Conservation (phyloP, 2,797 vertebrate genomes). For the Enteromius radiatus region DNA sequence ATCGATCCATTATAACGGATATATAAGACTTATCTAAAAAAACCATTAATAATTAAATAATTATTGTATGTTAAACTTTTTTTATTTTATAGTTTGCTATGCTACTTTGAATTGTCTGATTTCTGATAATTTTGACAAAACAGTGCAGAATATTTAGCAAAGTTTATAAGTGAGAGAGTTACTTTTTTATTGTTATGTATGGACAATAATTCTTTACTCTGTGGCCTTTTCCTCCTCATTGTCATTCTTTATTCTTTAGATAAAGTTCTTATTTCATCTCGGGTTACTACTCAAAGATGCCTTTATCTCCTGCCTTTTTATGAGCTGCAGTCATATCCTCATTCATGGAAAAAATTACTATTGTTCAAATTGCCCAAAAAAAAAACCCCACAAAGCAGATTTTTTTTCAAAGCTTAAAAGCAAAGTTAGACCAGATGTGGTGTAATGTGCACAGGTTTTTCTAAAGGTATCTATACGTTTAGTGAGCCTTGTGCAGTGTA, state of each 20-base stretch:
- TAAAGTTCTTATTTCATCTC: neutral
- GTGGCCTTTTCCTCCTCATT: neutral
- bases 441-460: neutral
- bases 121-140: neutral
- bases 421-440: neutral
- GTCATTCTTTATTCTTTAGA: neutral
- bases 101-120: neutral
- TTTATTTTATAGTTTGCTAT: neutral
- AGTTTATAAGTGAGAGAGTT: neutral
- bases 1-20: neutral
- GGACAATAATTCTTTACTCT: neutral
- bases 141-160: neutral
- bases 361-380: neutral
- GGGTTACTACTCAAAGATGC: neutral
- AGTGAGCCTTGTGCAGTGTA: neutral
- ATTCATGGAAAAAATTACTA: neutral
- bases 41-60: too few relatives aligned
- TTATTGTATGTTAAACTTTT: neutral
- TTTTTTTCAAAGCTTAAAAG: constrained; percentile 3
- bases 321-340: neutral
- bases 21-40: neutral
- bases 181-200: neutral
- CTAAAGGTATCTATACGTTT: neutral
- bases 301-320: constrained; percentile 23
- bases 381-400: too few relatives aligned